Conservation (phyloP, 2,888 invertebrate genomes). For the Napeogenes inachia region DNA sequence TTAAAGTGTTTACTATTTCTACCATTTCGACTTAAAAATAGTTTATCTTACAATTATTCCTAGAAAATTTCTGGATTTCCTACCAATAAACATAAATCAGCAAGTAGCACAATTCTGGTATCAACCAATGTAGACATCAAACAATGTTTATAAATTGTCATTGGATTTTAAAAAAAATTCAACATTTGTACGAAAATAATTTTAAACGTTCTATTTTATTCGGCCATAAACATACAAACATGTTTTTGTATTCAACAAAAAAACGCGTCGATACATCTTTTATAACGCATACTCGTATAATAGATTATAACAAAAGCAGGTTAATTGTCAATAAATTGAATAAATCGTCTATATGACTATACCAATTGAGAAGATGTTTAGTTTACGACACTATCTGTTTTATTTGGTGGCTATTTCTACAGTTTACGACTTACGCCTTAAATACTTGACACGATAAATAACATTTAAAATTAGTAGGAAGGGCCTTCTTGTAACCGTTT, state of each 20-base stretch:
- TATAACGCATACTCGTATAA: slow-evolving; percentile 4
- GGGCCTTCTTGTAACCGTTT: too few relatives aligned
- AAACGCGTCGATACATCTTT: slow-evolving; percentile 1
- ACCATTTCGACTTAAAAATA: too few relatives aligned
- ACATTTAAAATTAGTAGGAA: too few relatives aligned
- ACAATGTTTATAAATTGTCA: neutral
- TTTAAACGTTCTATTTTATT: neutral
- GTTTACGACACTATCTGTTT: slow-evolving; percentile 10
- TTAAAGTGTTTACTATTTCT: too few relatives aligned
- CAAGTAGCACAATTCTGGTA: too few relatives aligned
- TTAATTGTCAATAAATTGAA: slow-evolving; percentile 12
- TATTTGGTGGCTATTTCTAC: neutral
- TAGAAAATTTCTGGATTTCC: too few relatives aligned
- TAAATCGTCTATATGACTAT: slow-evolving; percentile 5
- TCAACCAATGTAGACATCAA: too few relatives aligned
- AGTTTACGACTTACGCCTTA: neutral
- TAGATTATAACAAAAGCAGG: slow-evolving; percentile 13
- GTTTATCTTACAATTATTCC: too few relatives aligned
- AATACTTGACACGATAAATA: too few relatives aligned
- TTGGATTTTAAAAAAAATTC: neutral
- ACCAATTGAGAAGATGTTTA: slow-evolving; percentile 10
- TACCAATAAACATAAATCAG: too few relatives aligned
- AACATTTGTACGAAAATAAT: neutral
- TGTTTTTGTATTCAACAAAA: neutral
- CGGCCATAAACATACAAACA: neutral